A percentile compares a stretch with the other conserved stretches of the same genome.
Conservation (phyloP, 2,797 vertebrate genomes). For the Manis pentadactyla region DNA sequence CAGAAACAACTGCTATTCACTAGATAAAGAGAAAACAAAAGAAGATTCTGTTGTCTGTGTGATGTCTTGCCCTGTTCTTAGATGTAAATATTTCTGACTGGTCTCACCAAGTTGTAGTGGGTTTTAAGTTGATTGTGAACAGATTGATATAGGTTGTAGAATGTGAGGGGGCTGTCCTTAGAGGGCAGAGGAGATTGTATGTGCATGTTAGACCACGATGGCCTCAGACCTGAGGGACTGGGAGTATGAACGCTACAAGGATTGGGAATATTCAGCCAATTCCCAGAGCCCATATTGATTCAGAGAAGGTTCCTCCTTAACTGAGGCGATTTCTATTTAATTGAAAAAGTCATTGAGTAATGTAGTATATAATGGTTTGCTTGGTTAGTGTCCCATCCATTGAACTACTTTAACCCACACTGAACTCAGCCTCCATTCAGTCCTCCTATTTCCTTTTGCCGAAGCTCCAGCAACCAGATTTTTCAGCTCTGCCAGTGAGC, state of each 20-base stretch:
- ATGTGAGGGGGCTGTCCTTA: background rate
- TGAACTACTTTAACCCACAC: background rate
- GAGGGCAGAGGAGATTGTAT: background rate
- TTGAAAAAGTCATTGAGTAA: background rate
- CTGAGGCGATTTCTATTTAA: background rate
- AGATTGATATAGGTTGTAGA: background rate
- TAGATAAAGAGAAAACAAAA: background rate
- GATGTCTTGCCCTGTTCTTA: background rate
- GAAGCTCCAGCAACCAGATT: background rate
- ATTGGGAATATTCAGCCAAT: background rate
- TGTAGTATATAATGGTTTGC: background rate
- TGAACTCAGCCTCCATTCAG: background rate
- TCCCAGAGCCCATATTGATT: background rate
- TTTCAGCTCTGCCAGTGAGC: background rate
- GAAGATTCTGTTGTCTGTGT: background rate
- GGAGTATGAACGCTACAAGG: background rate
- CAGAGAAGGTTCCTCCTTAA: background rate
- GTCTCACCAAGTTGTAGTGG: background rate
- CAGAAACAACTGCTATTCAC: background rate
- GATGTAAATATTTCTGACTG: background rate
- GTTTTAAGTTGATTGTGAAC: background rate
- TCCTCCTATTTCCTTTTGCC: background rate
- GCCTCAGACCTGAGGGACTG: background rate
- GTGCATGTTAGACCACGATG: background rate
- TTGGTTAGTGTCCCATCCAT: background rate